Percentiles rank a stretch among this genome's conserved stretches.
phyloP scores from a whole-genome alignment of 2,113 vertebrate genomes.

The Mus musculus region GRCm39 chr5:76380501-76381000 shows the following conservation, averaged over 20 bases:
- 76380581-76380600: too few relatives aligned
- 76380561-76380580: too few relatives aligned
- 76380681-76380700: slow-evolving; percentile 99
- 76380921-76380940: too few relatives aligned
- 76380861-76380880: slow-evolving; percentile 97
- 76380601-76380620: too few relatives aligned
- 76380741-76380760: slow-evolving; percentile 99
- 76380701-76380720: slow-evolving; percentile 99
- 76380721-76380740: slow-evolving; percentile 99
- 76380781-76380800: slow-evolving; percentile 98
- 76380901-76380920: too few relatives aligned
- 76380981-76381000: background rate
- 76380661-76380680: slow-evolving; percentile 99
- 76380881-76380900: too few relatives aligned
- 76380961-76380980: background rate
- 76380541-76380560: too few relatives aligned
- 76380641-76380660: slow-evolving; percentile 99
- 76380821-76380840: slow-evolving; percentile 98
- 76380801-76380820: slow-evolving; percentile 99
- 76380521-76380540: too few relatives aligned
- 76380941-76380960: too few relatives aligned
- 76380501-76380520: too few relatives aligned
- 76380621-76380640: too few relatives aligned
- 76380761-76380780: slow-evolving; percentile 99
- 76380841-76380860: slow-evolving; percentile 98